Conservation (phyloP, 2,113 vertebrate genomes). For the Nannobrachium achirus region DNA sequence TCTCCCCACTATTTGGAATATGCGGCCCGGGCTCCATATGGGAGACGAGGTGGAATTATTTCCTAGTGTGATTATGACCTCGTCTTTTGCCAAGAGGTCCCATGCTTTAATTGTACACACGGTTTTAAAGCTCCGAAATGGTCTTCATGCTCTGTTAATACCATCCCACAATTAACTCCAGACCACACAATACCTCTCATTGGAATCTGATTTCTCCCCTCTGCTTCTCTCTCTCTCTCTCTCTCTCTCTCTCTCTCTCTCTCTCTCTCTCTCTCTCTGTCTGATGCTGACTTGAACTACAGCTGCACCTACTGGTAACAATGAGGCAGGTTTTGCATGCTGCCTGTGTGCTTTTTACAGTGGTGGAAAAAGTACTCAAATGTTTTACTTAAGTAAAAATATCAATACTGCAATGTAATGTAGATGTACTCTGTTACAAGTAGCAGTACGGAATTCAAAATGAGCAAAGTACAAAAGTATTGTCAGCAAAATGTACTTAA, state of each 20-base stretch:
- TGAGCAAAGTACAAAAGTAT: too few relatives aligned
- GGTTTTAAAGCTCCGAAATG: slow-evolving; percentile 27
- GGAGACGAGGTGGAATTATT: slow-evolving; percentile 37
- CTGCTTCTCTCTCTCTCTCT: neutral
- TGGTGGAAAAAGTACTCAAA: too few relatives aligned
- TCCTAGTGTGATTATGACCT: slow-evolving; percentile 39
- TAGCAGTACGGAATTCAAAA: too few relatives aligned
- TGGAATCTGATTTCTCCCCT: slow-evolving; percentile 7
- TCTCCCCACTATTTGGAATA: slow-evolving; percentile 47
- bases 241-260: slow-evolving; percentile 3
- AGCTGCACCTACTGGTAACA: slow-evolving; percentile 76
- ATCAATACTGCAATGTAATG: too few relatives aligned
- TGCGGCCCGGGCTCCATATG: slow-evolving; percentile 32
- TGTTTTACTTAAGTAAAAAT: too few relatives aligned
- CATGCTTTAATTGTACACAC: slow-evolving; percentile 33
- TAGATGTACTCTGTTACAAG: too few relatives aligned
- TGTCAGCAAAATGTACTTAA: too few relatives aligned
- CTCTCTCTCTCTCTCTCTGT: slow-evolving; percentile 15
- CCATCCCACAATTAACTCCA: slow-evolving; percentile 46
- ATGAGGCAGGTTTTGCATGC: slow-evolving; percentile 39
- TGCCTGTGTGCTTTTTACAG: neutral
- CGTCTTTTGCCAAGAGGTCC: slow-evolving; percentile 39
- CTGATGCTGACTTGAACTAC: slow-evolving; percentile 61
- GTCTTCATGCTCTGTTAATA: slow-evolving; percentile 50
- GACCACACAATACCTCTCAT: slow-evolving; percentile 17